A percentile compares a stretch with the other conserved stretches of the same genome.
Conservation (phyloP, 2,113 vertebrate species). For the Chloropsis cyanopogon region DNA sequence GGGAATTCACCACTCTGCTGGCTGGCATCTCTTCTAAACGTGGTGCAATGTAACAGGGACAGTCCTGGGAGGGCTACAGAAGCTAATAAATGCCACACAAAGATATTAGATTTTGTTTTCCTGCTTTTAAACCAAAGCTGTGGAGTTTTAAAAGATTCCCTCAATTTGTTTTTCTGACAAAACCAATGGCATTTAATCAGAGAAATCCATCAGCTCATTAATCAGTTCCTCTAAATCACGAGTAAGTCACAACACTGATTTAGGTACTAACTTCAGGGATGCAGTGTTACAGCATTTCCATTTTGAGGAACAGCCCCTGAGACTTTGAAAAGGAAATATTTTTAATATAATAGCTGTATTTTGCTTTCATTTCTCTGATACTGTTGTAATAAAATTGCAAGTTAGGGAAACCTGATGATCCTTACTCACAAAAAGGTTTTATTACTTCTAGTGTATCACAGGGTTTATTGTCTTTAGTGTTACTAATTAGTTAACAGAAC, state of each 20-base stretch:
- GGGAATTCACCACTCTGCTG: accelerated
- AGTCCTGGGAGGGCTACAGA: neutral
- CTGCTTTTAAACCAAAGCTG: neutral
- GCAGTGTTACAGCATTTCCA: neutral
- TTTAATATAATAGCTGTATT: neutral
- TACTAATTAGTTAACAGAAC: slow-evolving; percentile 65
- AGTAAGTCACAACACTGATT: neutral
- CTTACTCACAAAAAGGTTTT: neutral
- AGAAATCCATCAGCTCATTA: neutral
- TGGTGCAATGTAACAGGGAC: accelerated
- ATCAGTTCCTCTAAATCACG: neutral
- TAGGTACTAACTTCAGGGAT: neutral
- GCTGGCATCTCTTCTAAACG: accelerated
- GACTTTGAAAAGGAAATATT: neutral
- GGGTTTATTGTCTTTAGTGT: slow-evolving; percentile 55
- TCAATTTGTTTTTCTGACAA: neutral
- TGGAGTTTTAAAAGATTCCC: neutral
- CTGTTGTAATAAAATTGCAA: neutral
- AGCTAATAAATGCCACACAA: neutral
- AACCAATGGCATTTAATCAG: neutral
- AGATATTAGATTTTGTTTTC: neutral
- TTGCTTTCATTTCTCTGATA: neutral
- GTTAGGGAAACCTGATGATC: neutral
- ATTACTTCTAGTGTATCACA: slow-evolving; percentile 13
- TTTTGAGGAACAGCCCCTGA: neutral